Evolutionary conservation across 2,888 invertebrate genomes (phyloP).

Genomic region (Parnassius apollo): DNA sequence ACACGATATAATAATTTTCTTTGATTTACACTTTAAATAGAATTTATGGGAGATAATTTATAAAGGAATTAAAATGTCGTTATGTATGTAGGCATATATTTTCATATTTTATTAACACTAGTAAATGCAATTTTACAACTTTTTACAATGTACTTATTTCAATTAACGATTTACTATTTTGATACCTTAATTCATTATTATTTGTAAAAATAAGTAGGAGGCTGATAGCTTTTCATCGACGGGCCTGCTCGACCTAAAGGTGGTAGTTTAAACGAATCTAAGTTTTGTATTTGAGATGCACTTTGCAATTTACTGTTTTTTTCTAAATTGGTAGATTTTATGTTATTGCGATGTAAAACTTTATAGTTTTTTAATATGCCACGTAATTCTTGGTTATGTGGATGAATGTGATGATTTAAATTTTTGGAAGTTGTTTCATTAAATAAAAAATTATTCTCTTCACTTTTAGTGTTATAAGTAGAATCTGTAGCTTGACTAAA

Average conservation of each 20-base stretch:
- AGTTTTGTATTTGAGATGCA: constrained; percentile 48
- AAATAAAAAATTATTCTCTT: constrained; percentile 37
- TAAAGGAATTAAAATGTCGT: neutral
- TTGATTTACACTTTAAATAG: neutral
- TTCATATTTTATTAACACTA: too few species aligned
- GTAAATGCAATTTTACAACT: too few species aligned
- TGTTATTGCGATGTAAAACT: constrained; percentile 64
- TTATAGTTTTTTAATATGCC: constrained; percentile 73
- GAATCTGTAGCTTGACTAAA: constrained; percentile 39
- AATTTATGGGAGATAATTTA: neutral
- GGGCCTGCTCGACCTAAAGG: constrained; percentile 73
- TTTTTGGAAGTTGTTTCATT: constrained; percentile 37
- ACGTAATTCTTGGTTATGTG: constrained; percentile 57
- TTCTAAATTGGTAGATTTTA: constrained; percentile 43
- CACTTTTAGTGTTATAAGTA: constrained; percentile 41
- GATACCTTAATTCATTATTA: too few species aligned
- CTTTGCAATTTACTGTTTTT: constrained; percentile 47
- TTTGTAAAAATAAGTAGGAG: constrained; percentile 54
- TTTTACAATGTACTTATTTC: too few species aligned
- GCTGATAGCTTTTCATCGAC: constrained; percentile 66
- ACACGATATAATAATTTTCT: neutral
- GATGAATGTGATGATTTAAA: constrained; percentile 39
- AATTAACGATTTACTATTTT: too few species aligned
- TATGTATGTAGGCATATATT: neutral
- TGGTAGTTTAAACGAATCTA: constrained; percentile 52